phyloP scores from a whole-genome alignment of 2,113 vertebrate species.

The Arvicanthis niloticus region DNA sequence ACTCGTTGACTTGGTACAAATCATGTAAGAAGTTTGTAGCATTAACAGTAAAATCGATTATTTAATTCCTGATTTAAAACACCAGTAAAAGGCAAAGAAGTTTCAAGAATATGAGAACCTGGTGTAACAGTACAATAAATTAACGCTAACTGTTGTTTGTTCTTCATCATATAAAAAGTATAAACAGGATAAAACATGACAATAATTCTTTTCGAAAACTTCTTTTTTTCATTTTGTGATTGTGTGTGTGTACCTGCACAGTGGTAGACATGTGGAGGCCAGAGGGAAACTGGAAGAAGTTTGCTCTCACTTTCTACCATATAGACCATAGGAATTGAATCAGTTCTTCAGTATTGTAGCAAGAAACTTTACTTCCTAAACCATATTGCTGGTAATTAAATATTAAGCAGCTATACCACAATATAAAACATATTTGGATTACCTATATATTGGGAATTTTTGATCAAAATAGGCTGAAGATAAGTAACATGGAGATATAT shows the following conservation, averaged over 20 bases:
- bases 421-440: neutral
- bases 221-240: neutral
- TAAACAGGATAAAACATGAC: neutral
- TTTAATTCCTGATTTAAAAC: neutral
- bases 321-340: neutral
- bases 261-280: neutral
- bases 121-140: neutral
- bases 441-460: neutral
- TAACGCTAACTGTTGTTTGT: neutral
- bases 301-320: neutral
- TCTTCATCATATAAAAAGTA: neutral
- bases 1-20: neutral
- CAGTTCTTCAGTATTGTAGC: neutral
- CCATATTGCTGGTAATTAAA: neutral
- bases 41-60: neutral
- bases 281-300: neutral
- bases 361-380: neutral
- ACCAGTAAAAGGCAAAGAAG: neutral
- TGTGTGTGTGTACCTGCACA: neutral
- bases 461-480: rapidly evolving
- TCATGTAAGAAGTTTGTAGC: neutral
- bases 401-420: neutral
- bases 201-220: neutral
- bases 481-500: neutral
- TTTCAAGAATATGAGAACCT: neutral